Percentiles rank a stretch among this genome's conserved stretches.
Conservation (phyloP, 2,888 invertebrate species). For the Cordilura impudica region DNA sequence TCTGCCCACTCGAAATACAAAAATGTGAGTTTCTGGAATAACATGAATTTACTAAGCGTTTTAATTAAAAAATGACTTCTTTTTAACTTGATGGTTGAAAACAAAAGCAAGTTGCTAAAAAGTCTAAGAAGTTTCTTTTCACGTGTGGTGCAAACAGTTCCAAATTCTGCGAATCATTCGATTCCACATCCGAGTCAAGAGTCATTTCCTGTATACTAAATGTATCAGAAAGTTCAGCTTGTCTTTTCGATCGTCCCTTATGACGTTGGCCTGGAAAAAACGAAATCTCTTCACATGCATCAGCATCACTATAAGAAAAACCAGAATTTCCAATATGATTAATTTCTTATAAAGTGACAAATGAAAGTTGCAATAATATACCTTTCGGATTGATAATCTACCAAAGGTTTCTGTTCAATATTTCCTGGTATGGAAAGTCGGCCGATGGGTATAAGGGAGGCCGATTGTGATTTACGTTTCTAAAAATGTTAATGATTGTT, state of each 20-base stretch:
- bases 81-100: slow-evolving; percentile 70
- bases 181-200: slow-evolving; percentile 76
- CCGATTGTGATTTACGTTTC: slow-evolving; percentile 75
- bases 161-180: slow-evolving; percentile 77
- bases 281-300: slow-evolving; percentile 76
- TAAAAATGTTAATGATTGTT: slow-evolving; percentile 50
- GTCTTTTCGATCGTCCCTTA: slow-evolving; percentile 69
- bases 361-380: too few relatives aligned
- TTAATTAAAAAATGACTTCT: slow-evolving; percentile 8
- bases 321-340: too few relatives aligned
- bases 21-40: too few relatives aligned
- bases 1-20: too few relatives aligned
- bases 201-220: slow-evolving; percentile 78
- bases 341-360: too few relatives aligned
- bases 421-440: slow-evolving; percentile 77
- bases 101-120: slow-evolving; percentile 70
- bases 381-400: slow-evolving; percentile 78
- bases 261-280: slow-evolving; percentile 75
- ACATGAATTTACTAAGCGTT: too few relatives aligned
- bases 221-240: slow-evolving; percentile 76
- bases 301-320: slow-evolving; percentile 64
- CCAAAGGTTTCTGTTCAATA: slow-evolving; percentile 74
- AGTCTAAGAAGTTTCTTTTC: slow-evolving; percentile 72
- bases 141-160: slow-evolving; percentile 75
- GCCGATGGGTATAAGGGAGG: slow-evolving; percentile 76